Evolutionary conservation across 2,797 vertebrate species (phyloP).

Genomic region (Sitta carolinensis): DNA sequence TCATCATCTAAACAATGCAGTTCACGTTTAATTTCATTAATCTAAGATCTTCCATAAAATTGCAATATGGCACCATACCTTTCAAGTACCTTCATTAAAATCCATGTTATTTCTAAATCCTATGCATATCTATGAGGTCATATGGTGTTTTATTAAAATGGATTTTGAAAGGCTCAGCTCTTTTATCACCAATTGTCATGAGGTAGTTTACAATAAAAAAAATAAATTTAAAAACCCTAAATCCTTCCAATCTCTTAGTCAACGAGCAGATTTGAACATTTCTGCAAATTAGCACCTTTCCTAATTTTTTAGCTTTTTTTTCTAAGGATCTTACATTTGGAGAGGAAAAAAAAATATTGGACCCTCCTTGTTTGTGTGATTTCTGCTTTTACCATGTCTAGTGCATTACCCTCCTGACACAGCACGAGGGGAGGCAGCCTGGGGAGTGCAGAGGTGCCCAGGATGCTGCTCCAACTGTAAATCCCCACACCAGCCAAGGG

Average conservation of each 20-base stretch:
- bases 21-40: slow-evolving; percentile 76
- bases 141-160: slow-evolving; percentile 47
- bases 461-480: background rate
- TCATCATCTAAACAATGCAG: slow-evolving; percentile 72
- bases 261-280: background rate
- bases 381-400: background rate
- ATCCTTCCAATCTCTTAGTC: background rate
- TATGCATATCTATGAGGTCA: slow-evolving; percentile 69
- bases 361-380: background rate
- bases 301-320: background rate
- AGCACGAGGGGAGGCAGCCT: background rate
- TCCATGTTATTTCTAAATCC: slow-evolving; percentile 66
- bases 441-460: background rate
- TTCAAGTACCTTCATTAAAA: slow-evolving; percentile 68
- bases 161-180: slow-evolving; percentile 45
- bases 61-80: slow-evolving; percentile 68
- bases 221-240: background rate
- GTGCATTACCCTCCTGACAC: background rate
- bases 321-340: background rate
- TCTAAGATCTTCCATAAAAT: slow-evolving; percentile 73
- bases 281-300: background rate
- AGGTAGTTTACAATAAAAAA: slow-evolving; percentile 25
- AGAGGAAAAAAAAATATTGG: background rate
- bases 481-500: background rate
- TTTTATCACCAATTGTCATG: slow-evolving; percentile 53